phyloP scores from a whole-genome alignment of 2,888 invertebrate genomes.

The Pelosia muscerda region DNA sequence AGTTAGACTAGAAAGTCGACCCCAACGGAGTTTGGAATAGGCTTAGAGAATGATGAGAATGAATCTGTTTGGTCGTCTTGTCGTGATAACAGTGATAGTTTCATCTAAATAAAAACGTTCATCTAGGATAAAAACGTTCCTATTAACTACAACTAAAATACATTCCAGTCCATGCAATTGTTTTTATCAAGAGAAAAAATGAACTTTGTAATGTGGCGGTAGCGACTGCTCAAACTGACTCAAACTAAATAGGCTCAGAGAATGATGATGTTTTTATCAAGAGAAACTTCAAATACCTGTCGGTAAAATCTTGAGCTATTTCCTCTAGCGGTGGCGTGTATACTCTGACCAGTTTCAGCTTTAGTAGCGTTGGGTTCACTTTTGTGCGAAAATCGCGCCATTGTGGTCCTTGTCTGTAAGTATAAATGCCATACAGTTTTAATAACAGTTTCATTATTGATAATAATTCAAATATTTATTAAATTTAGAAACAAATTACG shows the following conservation, averaged over 20 bases:
- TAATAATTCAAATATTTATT: slow-evolving; percentile 50
- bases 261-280: background rate
- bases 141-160: no score
- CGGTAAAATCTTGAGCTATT: slow-evolving; percentile 77
- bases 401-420: slow-evolving; percentile 86
- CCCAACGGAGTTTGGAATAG: no score
- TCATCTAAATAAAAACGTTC: no score
- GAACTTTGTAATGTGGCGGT: no score
- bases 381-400: slow-evolving; percentile 90
- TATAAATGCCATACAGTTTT: background rate
- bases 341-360: slow-evolving; percentile 86
- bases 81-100: no score
- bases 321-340: slow-evolving; percentile 82
- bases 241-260: no score
- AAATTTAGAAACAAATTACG: slow-evolving; percentile 59
- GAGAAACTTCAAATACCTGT: slow-evolving; percentile 57
- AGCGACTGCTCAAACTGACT: no score
- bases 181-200: background rate
- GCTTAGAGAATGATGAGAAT: no score
- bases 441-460: background rate
- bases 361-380: slow-evolving; percentile 89
- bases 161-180: no score
- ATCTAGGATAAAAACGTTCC: no score
- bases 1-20: no score
- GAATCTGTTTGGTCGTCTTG: no score